Conservation (phyloP, 1,140 invertebrate genomes). For the Drosophila simulans region DNA sequence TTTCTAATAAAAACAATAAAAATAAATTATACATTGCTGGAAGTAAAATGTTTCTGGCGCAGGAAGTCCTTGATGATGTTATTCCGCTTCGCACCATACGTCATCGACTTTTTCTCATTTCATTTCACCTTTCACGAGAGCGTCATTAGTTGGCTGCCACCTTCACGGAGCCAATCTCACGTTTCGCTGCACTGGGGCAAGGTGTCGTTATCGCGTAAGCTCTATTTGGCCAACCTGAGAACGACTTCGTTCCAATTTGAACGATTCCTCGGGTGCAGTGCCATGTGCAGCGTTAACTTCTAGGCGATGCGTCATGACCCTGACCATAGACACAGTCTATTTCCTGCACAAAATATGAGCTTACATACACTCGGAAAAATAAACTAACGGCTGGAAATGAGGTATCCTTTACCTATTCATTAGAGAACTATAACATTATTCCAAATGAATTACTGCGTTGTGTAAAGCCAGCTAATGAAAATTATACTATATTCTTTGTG, state of each 20-base stretch:
- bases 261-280: slow-evolving; percentile 21
- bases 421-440: no score
- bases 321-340: slow-evolving; percentile 74
- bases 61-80: background rate
- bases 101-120: background rate
- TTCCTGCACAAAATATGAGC: background rate
- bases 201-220: slow-evolving; percentile 3
- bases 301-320: slow-evolving; percentile 47
- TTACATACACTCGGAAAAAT: slow-evolving; percentile 4
- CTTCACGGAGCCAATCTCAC: slow-evolving; percentile 48
- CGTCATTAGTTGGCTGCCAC: slow-evolving; percentile 13
- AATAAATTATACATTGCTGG: no score
- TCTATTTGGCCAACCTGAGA: slow-evolving; percentile 38
- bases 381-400: no score
- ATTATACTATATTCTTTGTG: no score
- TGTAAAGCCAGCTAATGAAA: no score
- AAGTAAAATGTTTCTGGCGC: no score
- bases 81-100: background rate
- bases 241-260: slow-evolving; percentile 4
- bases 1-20: no score
- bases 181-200: slow-evolving; percentile 61
- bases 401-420: no score
- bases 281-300: slow-evolving; percentile 55
- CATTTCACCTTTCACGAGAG: background rate
- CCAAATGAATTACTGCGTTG: no score